Percentiles rank a stretch among this genome's conserved stretches.
Conservation (phyloP, 2,797 vertebrate species). For the Stomatorhinus walkeri region DNA sequence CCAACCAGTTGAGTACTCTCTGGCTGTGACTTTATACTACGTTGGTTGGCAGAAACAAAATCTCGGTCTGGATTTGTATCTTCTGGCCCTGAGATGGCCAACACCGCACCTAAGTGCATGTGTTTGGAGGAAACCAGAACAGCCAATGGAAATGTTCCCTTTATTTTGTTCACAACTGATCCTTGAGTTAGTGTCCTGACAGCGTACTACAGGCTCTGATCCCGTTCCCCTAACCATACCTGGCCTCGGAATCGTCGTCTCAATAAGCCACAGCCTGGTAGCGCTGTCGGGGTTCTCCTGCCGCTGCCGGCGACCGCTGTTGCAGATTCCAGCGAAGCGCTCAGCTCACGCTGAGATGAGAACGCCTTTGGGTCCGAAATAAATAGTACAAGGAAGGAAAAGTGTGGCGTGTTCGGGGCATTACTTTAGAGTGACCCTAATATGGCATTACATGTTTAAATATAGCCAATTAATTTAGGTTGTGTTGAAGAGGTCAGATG, state of each 20-base stretch:
- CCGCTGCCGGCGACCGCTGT: neutral
- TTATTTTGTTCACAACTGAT: neutral
- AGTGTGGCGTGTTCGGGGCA: neutral
- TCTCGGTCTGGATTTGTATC: neutral
- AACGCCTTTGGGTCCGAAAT: neutral
- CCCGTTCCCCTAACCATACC: neutral
- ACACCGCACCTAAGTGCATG: neutral
- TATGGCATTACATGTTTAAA: neutral
- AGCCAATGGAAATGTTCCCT: neutral
- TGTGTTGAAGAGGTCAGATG: constrained; percentile 4
- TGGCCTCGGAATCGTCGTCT: neutral
- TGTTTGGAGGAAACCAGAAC: neutral
- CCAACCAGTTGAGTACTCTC: neutral
- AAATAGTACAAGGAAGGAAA: neutral
- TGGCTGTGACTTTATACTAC: neutral
- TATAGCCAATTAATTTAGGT: constrained; percentile 11
- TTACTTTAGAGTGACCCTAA: constrained; percentile 12
- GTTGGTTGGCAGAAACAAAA: neutral
- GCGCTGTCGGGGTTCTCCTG: neutral
- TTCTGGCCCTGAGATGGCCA: neutral
- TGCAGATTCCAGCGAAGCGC: neutral
- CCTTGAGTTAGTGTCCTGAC: neutral
- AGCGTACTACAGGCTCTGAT: neutral
- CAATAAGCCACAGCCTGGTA: neutral
- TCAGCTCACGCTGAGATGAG: neutral